Evolutionary conservation across 2,888 invertebrate genomes (phyloP).

Genomic region (Agapostemon virescens): DNA sequence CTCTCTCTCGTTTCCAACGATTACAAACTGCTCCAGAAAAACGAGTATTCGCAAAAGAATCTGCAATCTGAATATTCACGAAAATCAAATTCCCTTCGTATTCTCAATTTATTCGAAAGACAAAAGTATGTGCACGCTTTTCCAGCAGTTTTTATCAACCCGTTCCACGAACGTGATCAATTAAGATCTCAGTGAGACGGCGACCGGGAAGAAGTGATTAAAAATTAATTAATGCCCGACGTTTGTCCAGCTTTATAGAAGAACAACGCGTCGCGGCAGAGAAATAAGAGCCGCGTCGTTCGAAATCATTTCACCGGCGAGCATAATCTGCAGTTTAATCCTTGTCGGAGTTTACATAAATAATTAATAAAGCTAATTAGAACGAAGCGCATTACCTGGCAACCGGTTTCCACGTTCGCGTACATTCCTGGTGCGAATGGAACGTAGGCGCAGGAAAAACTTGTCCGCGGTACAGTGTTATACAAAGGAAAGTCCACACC

Average conservation of each 20-base stretch:
- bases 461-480: constrained; percentile 88
- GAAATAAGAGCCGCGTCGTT: neutral
- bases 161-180: neutral
- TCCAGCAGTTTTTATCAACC: neutral
- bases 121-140: neutral
- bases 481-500: constrained; percentile 92
- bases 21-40: neutral
- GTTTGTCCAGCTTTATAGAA: neutral
- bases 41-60: neutral
- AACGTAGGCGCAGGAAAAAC: constrained; percentile 89
- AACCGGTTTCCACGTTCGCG: constrained; percentile 93
- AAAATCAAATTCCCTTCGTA: neutral
- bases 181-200: neutral
- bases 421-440: constrained; percentile 93
- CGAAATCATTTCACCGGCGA: too few species aligned
- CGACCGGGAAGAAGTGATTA: neutral
- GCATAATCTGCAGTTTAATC: neutral
- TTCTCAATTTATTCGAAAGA: neutral
- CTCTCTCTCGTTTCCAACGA: neutral
- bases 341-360: neutral
- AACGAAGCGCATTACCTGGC: constrained; percentile 83
- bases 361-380: constrained; percentile 10
- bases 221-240: neutral
- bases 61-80: neutral
- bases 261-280: neutral